Evolutionary conservation across 2,888 invertebrate genomes (phyloP).

Genomic region (Acanthosepion esculentum): DNA sequence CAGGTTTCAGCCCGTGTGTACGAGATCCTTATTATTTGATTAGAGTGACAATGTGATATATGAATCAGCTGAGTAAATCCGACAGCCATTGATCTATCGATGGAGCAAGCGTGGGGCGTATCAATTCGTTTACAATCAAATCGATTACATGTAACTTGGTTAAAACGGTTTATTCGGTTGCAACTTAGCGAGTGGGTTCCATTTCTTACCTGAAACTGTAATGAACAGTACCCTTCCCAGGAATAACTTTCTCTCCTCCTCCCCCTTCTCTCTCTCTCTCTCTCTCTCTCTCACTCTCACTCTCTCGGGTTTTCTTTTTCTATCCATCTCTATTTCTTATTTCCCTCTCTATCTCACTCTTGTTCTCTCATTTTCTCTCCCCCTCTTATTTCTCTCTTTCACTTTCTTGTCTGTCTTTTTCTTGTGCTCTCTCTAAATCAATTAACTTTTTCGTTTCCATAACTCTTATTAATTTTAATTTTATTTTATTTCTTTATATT

Average conservation of each 20-base stretch:
- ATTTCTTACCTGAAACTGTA: not conserved
- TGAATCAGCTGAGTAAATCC: not conserved
- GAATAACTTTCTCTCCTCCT: not conserved
- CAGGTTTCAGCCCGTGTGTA: not conserved
- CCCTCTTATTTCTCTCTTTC: too few relatives aligned
- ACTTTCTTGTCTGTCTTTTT: too few relatives aligned
- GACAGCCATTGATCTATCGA: not conserved
- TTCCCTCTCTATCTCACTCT: too few relatives aligned
- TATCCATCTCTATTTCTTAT: not conserved
- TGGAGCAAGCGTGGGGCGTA: not conserved
- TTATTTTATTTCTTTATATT: not conserved
- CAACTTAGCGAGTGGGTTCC: too few relatives aligned
- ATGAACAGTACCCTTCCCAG: not conserved
- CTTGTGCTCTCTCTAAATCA: too few relatives aligned
- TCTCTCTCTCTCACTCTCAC: not conserved
- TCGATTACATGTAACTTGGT: not conserved
- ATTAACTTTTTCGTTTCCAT: too few relatives aligned
- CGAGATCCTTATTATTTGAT: slow-evolving; percentile 33
- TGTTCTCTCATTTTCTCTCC: too few relatives aligned
- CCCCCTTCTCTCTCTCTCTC: not conserved
- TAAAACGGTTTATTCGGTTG: not conserved
- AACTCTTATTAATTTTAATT: too few relatives aligned
- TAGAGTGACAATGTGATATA: slow-evolving; percentile 33
- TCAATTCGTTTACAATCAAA: not conserved
- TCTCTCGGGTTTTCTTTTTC: not conserved